Conservation (phyloP, 1,140 invertebrate species). For the Drosophila bipectinata region DNA sequence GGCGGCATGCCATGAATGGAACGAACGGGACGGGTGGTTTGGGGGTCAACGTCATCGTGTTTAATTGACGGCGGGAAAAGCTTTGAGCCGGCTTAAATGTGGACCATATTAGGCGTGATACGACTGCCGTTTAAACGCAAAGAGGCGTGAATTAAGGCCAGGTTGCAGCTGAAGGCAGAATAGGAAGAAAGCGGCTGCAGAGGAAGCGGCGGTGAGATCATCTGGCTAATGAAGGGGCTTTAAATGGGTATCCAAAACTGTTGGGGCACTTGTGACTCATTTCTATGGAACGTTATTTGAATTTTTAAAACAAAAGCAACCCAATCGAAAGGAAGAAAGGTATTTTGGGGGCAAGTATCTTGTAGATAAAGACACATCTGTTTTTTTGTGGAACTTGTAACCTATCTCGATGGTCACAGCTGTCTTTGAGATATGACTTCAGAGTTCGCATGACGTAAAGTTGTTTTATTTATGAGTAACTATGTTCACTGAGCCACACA, state of each 20-base stretch:
- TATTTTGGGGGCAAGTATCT: too few relatives aligned
- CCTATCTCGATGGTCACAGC: constrained; percentile 2
- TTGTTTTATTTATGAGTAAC: constrained; percentile 48
- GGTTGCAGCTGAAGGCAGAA: constrained; percentile 43
- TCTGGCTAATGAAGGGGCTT: constrained; percentile 24
- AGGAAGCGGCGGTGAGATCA: constrained; percentile 25
- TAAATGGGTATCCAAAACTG: neutral
- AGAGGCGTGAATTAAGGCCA: constrained; percentile 77
- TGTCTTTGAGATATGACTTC: constrained; percentile 48
- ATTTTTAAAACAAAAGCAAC: neutral
- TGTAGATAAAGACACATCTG: too few relatives aligned
- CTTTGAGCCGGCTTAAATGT: constrained; percentile 43
- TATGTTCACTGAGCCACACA: constrained; percentile 64
- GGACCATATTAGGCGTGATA: constrained; percentile 64
- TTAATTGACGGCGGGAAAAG: constrained; percentile 51
- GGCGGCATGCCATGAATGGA: constrained; percentile 26
- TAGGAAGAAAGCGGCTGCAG: constrained; percentile 15
- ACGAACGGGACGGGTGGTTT: constrained; percentile 10
- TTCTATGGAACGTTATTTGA: neutral
- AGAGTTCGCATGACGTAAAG: constrained; percentile 69
- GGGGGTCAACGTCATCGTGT: constrained; percentile 71
- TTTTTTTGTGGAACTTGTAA: too few relatives aligned
- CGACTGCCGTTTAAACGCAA: constrained; percentile 53
- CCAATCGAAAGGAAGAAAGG: too few relatives aligned
- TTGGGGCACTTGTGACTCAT: neutral